Base-by-base conservation (phyloP, 2,113 vertebrate genomes). In the Pantherophis guttatus region DNA sequence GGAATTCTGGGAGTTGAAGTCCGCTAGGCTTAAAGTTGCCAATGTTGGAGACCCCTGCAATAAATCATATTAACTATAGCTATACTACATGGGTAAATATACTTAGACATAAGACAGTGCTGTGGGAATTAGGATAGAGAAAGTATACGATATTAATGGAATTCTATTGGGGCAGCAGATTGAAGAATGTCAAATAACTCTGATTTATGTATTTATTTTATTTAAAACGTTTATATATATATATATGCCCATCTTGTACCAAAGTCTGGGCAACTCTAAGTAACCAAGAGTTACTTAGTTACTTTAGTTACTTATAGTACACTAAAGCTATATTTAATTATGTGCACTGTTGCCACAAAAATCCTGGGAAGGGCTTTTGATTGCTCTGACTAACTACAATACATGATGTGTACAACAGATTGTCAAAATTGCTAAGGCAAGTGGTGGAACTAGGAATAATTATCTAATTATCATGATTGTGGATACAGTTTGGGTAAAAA, bases 391-490 rank as follows among this genome's bases (percentile, higher is more conserved):
- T 48, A 91, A 88, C 29, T 50, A 52, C 52, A 87, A 85, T 91
- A 86, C 21, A 89, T 44, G 39, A 44, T 58, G 54, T 58, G 12
- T 89, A 44, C 26, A 90, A 50, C 21, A n/a, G 65, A 88, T 85
- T 88, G 54, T 1, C 0, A 0, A 33, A 96, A 86, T 3, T 13
- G 19, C 58, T 13, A 88, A 59, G 7, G 48, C 90, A 33, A 93
- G 5, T 59, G 15, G 91, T 94, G 87, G 23, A 89, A 89, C 0
- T 23, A 88, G 5, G 19, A 70, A 91, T 90, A 95, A 19, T 1
- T 52, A 55, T 75, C 91, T 88, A 53, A 53, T 85, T 91, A 52
- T 90, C 26, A 58, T 48, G 59, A 88, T 92, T 93, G n/a, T 89
- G 54, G 70, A 29, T 87, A 75, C 86, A 91, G 0, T 23, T 88